Conservation (phyloP, 2,797 vertebrate species). For the Cryptoprocta ferox region DNA sequence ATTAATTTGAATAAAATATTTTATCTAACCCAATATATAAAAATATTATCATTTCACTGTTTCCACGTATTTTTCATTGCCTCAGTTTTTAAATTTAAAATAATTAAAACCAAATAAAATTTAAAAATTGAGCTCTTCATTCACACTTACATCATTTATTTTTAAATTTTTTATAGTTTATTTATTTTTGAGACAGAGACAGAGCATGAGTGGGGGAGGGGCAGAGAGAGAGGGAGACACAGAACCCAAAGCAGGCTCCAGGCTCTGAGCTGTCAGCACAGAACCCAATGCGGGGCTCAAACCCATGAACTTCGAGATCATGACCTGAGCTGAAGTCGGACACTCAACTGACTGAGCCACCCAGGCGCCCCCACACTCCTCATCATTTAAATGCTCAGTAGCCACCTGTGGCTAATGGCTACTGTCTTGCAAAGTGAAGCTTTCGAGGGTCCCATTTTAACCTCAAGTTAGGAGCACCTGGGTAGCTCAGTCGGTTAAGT, state of each 20-base stretch:
- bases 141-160: background rate
- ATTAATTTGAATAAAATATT: constrained; percentile 20
- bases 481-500: too few species aligned
- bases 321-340: too few species aligned
- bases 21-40: background rate
- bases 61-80: background rate
- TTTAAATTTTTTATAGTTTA: too few species aligned
- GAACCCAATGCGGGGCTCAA: too few species aligned
- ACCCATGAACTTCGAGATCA: too few species aligned
- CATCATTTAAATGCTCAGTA: background rate
- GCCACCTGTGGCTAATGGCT: background rate
- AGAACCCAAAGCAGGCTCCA: too few species aligned
- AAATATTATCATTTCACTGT: background rate
- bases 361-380: too few species aligned
- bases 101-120: background rate
- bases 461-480: background rate
- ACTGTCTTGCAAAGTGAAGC: background rate
- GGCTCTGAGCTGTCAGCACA: too few species aligned
- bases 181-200: too few species aligned
- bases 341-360: too few species aligned
- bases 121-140: background rate
- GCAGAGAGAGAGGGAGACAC: too few species aligned
- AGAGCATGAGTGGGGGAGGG: too few species aligned
- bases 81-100: constrained; percentile 36
- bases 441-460: background rate